Percentiles rank a stretch among this genome's conserved stretches.
Conservation (phyloP, 2,888 invertebrate species). For the Drosophila quasianomalipes region DNA sequence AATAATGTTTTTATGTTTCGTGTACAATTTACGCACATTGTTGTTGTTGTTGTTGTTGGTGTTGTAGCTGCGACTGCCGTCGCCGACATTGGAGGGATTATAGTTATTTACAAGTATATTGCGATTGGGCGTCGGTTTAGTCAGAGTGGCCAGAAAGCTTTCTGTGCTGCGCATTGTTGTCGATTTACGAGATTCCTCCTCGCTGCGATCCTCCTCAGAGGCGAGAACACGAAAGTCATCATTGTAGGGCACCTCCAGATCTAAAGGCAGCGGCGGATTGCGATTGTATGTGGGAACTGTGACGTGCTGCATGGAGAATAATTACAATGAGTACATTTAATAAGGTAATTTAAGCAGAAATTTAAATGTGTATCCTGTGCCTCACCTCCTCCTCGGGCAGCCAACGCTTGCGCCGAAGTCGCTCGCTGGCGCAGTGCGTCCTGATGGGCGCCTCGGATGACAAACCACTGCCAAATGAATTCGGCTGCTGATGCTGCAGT, state of each 20-base stretch:
- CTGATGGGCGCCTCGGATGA: constrained; percentile 56
- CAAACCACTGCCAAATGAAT: constrained; percentile 44
- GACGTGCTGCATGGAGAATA: constrained; percentile 33
- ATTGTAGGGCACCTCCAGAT: constrained; percentile 89
- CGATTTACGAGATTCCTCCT: constrained; percentile 49
- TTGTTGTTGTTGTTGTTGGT: constrained; percentile 63
- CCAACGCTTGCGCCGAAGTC: constrained; percentile 87
- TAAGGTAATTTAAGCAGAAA: background rate
- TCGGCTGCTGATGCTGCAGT: constrained; percentile 35
- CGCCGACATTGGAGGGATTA: constrained; percentile 82
- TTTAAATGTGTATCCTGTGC: background rate
- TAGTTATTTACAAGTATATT: constrained; percentile 85
- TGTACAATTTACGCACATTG: constrained; percentile 82
- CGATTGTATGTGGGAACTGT: constrained; percentile 81
- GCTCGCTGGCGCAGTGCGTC: constrained; percentile 85
- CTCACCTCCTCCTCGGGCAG: constrained; percentile 87
- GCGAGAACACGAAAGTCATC: constrained; percentile 87
- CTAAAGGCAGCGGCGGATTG: constrained; percentile 89
- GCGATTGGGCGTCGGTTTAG: constrained; percentile 81
- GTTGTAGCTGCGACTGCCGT: constrained; percentile 71
- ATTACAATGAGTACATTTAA: background rate
- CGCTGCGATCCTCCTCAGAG: constrained; percentile 70
- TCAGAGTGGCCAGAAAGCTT: constrained; percentile 59
- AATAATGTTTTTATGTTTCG: constrained; percentile 85
- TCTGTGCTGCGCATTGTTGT: constrained; percentile 69